Percentiles rank a stretch among this genome's conserved stretches.
These are phyloP conservation scores for Gallinago jamesoni DNA, from an alignment of 2,113 vertebrate genomes.

Conservation along the genomic window DNA sequence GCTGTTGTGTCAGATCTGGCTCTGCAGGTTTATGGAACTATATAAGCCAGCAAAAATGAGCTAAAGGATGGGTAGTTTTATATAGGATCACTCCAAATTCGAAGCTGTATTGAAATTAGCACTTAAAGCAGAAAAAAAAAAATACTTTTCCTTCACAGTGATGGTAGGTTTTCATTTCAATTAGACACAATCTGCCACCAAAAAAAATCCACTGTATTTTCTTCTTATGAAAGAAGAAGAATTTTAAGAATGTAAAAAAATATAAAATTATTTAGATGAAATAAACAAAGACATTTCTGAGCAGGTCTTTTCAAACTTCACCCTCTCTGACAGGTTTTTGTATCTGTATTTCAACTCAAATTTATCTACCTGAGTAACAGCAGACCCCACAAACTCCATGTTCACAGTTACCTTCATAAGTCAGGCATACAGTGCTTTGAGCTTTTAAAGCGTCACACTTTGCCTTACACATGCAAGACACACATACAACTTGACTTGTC, in stretches of 20 bases:
- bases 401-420: background rate
- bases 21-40: background rate
- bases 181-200: background rate
- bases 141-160: background rate
- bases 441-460: background rate
- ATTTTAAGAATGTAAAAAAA: background rate
- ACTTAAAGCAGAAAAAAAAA: background rate
- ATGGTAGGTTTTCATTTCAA: background rate
- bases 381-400: background rate
- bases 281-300: background rate
- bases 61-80: background rate
- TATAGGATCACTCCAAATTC: background rate
- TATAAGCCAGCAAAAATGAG: background rate
- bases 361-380: background rate
- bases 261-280: background rate
- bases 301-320: background rate
- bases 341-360: background rate
- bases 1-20: background rate
- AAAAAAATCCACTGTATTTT: background rate
- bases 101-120: background rate
- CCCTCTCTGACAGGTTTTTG: background rate
- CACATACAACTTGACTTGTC: background rate
- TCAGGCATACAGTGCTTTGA: background rate
- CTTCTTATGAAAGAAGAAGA: background rate
- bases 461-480: background rate